Evolutionary conservation across 2,797 vertebrate species (phyloP), one percentile per base, ranked within the genome.

Genomic region (Tympanoctomys barrerae): DNA sequence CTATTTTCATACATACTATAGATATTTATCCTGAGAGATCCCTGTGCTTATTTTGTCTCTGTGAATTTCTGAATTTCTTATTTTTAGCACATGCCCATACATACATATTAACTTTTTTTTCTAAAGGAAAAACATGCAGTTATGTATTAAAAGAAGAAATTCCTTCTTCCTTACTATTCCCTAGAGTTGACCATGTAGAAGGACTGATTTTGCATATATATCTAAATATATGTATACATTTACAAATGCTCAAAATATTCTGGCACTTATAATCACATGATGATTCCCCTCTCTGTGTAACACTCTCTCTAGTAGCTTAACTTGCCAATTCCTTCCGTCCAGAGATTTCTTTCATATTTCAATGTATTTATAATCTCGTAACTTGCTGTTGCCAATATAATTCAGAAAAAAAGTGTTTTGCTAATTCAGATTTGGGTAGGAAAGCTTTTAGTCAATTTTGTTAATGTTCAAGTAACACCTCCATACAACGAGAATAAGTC

Each of bases 401-500:
- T 59, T 31, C 3, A 79, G 28, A 16, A 22, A 77, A 85, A 61
- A 57, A n/a, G 9, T 46, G 66, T 3, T 16, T 0, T 86, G 24
- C 10, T n/a, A 54, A 2, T 92, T 89, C 36, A 59, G 28, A 90
- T 75, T 7, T 39, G 13, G 5, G 0, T 54, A 22, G 87, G 75
- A 84, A 8, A 57, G 11, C 61, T 1, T 0, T 59, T 28, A 2
- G 4, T 36, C 11, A 36, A 1, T 46, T 86, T 26, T 26, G 3
- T 46, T 10, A 14, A 77, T 11, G 24, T 52, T 49, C 7, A 13
- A 86, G 10, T 21, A 86, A 24, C 0, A 0, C 1, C 14, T 3
- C 14, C 75, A 1, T 4, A 26, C 5, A 6, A 36, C 16, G 2
- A 62, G 26, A 36, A 66, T 24, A 71, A 85, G 19, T 90, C 21